Percentiles rank a stretch among this genome's conserved stretches.
phyloP scores from a whole-genome alignment of 2,888 invertebrate species.

The Parascotia fuliginaria region DNA sequence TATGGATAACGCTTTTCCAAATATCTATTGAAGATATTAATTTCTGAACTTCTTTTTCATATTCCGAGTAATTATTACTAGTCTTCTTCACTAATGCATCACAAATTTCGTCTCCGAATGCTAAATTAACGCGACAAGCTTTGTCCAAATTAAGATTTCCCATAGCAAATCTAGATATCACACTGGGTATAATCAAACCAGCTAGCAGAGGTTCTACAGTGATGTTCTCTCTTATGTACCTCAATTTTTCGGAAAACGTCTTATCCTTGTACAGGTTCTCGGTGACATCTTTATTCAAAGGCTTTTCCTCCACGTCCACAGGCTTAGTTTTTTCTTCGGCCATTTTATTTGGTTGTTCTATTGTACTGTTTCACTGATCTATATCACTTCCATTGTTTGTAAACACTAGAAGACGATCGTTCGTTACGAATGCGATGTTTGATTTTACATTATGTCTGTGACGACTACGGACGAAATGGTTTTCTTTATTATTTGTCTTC shows the following conservation, averaged over 20 bases:
- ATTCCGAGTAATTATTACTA: slow-evolving; percentile 83
- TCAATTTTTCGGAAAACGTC: slow-evolving; percentile 64
- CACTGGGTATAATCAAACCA: slow-evolving; percentile 89
- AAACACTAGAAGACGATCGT: slow-evolving; percentile 49
- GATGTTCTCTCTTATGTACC: slow-evolving; percentile 81
- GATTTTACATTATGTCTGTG: slow-evolving; percentile 63
- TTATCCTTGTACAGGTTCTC: slow-evolving; percentile 59
- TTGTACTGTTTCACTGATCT: slow-evolving; percentile 26
- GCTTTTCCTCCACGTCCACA: slow-evolving; percentile 68
- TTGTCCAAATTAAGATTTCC: slow-evolving; percentile 77
- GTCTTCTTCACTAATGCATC: slow-evolving; percentile 68
- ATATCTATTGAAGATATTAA: slow-evolving; percentile 85
- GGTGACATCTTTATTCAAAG: slow-evolving; percentile 59
- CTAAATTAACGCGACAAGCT: slow-evolving; percentile 74
- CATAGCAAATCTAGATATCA: slow-evolving; percentile 89
- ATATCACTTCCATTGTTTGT: slow-evolving; percentile 62
- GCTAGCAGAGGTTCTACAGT: slow-evolving; percentile 91
- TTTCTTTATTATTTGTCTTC: slow-evolving; percentile 68
- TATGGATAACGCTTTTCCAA: slow-evolving; percentile 84
- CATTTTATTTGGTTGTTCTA: slow-evolving; percentile 53
- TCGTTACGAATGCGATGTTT: slow-evolving; percentile 57
- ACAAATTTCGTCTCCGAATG: slow-evolving; percentile 69
- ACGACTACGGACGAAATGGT: slow-evolving; percentile 57
- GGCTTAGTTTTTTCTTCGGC: slow-evolving; percentile 62
- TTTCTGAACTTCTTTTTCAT: slow-evolving; percentile 88